Base-by-base conservation (phyloP, 2,797 vertebrate species). In the Anguilla marmorata region DNA sequence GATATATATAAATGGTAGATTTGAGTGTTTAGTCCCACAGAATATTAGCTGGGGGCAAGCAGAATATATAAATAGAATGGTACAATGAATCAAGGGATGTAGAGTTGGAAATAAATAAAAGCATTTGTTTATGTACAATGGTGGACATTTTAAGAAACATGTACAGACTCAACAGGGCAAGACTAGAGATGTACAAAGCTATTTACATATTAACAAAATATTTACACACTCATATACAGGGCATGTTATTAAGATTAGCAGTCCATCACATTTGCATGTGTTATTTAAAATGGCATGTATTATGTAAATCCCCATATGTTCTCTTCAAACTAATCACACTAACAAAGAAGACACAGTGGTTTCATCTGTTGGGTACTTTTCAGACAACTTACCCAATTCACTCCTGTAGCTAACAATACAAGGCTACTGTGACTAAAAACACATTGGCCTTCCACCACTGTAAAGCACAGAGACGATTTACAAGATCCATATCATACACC, bases 41-140 rank as follows among this genome's bases (percentile, higher is more conserved):
- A 84, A 88, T 16, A 82, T 27, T 48, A 37, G 58, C 84, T 41
- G 85, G 79, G 58, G 41, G 37, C 84, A 52, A 86, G 41, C 82
- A 89, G 41, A 66, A 27, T 52, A 54, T 37, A 74, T 74, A 9
- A 72, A 54, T 8, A 87, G 33, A 66, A 37, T 52, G 19, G 58
- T 33, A 69, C 45, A 84, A 90, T 90, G 87, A 84, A 84, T 88
- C 66, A 88, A 80, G 48, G 56, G 41, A 87, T 89, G 11, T 84
- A 37, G 37, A 93, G 92, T 88, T 80, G 88, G 90, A 89, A 95
- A 95, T 96, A 96, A 96, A 96, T 95, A 95, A 87, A 95, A 90
- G 85, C 87, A 91, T 94, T 95, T 94, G 92, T 94, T 94, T 90
- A 91, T 90, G 84, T 90, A 92, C 90, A 93, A 45, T 54, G 90